Conservation (phyloP, 2,888 invertebrate genomes). For the Mythimna ferrago region DNA sequence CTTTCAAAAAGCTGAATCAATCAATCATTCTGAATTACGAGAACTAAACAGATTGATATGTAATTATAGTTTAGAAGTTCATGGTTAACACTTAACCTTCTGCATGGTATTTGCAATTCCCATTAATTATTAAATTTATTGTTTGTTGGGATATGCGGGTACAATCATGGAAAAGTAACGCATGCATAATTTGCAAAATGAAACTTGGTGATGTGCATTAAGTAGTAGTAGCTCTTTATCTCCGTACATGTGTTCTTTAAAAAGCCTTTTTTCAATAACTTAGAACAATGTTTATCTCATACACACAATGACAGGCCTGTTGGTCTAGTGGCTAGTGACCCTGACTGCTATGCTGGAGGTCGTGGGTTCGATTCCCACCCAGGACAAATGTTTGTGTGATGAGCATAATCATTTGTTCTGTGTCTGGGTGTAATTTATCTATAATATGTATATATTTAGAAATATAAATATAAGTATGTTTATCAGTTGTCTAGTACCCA, state of each 20-base stretch:
- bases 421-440: too few species aligned
- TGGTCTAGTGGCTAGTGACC: too few species aligned
- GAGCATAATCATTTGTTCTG: too few species aligned
- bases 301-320: too few species aligned
- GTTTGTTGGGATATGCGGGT: slow-evolving; percentile 37
- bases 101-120: slow-evolving; percentile 11
- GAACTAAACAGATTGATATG: slow-evolving; percentile 2
- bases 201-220: slow-evolving; percentile 8
- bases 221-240: background rate
- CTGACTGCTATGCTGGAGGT: too few species aligned
- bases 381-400: too few species aligned
- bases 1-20: slow-evolving; percentile 18
- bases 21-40: slow-evolving; percentile 27
- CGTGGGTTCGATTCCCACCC: too few species aligned
- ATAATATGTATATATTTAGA: too few species aligned
- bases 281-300: too few species aligned
- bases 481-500: too few species aligned
- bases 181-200: slow-evolving; percentile 18
- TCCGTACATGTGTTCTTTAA: background rate
- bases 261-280: background rate
- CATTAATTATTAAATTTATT: slow-evolving; percentile 35
- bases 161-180: background rate
- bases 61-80: slow-evolving; percentile 31
- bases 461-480: too few species aligned
- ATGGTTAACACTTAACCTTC: slow-evolving; percentile 35